A percentile compares a stretch with the other conserved stretches of the same genome.
phyloP scores from a whole-genome alignment of 2,888 invertebrate genomes.

The Heliconius cydno region DNA sequence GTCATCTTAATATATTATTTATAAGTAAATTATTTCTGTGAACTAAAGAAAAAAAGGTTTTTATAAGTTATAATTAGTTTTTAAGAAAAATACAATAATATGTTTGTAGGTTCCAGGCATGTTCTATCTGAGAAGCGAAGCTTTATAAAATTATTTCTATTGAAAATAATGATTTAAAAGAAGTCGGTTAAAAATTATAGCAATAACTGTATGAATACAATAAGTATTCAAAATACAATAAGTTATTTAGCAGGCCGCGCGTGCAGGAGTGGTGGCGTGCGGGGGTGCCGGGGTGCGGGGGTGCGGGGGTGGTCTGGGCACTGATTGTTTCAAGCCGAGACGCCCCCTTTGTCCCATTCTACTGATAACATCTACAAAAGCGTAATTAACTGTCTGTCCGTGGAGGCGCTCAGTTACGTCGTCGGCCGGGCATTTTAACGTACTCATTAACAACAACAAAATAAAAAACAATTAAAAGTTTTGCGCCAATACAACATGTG shows the following conservation, averaged over 20 bases:
- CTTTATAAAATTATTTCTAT: neutral
- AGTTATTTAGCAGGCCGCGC: neutral
- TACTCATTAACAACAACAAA: neutral
- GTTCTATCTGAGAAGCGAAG: neutral
- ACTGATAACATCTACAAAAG: constrained; percentile 3
- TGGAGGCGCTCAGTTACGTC: neutral
- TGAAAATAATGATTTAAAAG: no score
- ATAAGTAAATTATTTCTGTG: neutral
- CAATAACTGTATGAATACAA: no score
- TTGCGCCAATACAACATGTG: no score
- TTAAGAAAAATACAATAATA: neutral
- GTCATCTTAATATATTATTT: neutral
- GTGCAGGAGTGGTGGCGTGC: neutral
- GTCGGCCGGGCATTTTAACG: neutral
- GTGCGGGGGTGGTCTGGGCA: constrained; percentile 14
- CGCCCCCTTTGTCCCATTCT: constrained; percentile 25
- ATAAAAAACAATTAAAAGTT: no score
- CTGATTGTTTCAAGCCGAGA: constrained; percentile 29
- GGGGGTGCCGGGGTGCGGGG: neutral
- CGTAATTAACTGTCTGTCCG: constrained; percentile 18
- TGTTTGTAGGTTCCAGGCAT: neutral
- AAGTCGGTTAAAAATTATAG: no score
- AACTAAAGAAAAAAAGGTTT: neutral
- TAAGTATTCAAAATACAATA: neutral
- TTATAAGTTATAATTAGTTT: neutral